Evolutionary conservation across 2,888 invertebrate genomes (phyloP).

Genomic region (Epsilonema sp.): DNA sequence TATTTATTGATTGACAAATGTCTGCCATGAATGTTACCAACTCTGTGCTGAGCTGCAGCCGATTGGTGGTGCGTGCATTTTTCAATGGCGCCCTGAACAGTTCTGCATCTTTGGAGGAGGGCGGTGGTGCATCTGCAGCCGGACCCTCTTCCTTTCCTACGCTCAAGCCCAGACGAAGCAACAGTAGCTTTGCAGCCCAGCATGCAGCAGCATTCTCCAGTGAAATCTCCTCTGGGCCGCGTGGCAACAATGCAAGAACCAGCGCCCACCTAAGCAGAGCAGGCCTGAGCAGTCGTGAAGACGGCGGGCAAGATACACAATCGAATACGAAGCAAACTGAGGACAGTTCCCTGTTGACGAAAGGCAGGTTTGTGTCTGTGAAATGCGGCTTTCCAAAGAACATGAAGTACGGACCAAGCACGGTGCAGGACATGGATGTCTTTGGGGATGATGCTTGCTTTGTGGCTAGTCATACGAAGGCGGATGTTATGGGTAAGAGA

Average conservation of each 20-base stretch:
- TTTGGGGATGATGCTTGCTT: slow-evolving; percentile 98
- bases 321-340: neutral
- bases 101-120: neutral
- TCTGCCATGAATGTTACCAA: no score
- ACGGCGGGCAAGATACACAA: no score
- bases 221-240: no score
- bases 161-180: no score
- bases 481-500: slow-evolving; percentile 72
- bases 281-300: no score
- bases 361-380: neutral
- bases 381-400: slow-evolving; percentile 16
- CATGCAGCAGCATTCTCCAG: no score
- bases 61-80: neutral
- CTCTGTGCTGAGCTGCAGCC: neutral
- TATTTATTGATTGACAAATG: no score
- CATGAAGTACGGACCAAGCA: slow-evolving; percentile 19
- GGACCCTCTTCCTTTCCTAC: neutral
- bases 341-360: neutral
- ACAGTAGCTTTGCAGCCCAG: no score
- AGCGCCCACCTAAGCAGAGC: neutral
- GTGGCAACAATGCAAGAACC: no score
- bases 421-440: slow-evolving; percentile 44
- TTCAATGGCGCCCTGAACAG: neutral
- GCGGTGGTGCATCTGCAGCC: neutral
- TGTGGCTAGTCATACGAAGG: slow-evolving; percentile 48